phyloP scores from a whole-genome alignment of 2,888 invertebrate genomes.

The Drosophila ustulata region DNA sequence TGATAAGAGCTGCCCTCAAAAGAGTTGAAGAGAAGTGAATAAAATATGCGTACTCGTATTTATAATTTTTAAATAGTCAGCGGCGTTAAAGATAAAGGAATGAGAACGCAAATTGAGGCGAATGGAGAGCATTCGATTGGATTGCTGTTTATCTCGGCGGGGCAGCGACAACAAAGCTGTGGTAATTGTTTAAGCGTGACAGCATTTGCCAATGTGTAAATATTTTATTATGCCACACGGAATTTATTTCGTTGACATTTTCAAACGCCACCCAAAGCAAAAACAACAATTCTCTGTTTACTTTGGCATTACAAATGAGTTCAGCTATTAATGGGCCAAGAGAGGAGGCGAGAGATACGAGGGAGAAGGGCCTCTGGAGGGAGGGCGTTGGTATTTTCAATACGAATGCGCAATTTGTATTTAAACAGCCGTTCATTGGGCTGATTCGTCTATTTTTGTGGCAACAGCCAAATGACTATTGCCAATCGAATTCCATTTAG shows the following conservation, averaged over 20 bases:
- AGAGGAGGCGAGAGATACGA: constrained; percentile 16
- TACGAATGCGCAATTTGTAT: constrained; percentile 72
- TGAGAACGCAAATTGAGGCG: not conserved
- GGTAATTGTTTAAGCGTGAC: constrained; percentile 58
- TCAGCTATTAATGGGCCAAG: constrained; percentile 57
- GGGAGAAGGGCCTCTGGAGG: not conserved
- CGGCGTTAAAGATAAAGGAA: constrained; percentile 8
- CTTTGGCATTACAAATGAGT: constrained; percentile 70
- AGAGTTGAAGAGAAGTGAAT: not conserved
- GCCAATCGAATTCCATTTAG: constrained; percentile 25
- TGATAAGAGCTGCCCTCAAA: constrained; percentile 31
- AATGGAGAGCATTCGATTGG: constrained; percentile 21
- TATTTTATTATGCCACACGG: constrained; percentile 62
- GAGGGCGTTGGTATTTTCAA: constrained; percentile 14
- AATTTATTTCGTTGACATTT: constrained; percentile 68
- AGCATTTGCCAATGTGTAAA: constrained; percentile 61
- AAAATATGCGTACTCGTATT: not conserved
- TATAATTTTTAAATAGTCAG: constrained; percentile 18
- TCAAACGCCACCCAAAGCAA: constrained; percentile 40
- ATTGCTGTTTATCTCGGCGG: constrained; percentile 37
- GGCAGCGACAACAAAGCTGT: constrained; percentile 52
- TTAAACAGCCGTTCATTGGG: constrained; percentile 67
- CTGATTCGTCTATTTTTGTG: constrained; percentile 57
- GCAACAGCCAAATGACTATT: constrained; percentile 8
- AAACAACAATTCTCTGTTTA: constrained; percentile 49